Percentiles rank a stretch among this genome's conserved stretches.
Conservation (phyloP, 1,140 invertebrate genomes). For the Drosophila albomicans region DNA sequence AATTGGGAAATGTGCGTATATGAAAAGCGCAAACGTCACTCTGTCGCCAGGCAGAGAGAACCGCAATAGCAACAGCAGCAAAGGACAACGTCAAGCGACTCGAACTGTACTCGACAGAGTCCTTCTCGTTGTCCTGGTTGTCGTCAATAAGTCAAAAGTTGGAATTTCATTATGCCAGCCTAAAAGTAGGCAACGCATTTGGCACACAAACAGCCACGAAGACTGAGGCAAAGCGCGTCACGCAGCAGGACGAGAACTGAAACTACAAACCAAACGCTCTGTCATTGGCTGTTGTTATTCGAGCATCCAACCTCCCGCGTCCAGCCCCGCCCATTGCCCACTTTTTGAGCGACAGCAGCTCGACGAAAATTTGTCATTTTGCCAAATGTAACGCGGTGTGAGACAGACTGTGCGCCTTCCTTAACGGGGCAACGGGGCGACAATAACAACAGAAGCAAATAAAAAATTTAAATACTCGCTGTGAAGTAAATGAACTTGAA, state of each 20-base stretch:
- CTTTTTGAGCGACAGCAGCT: constrained; percentile 62
- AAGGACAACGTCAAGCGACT: constrained; percentile 15
- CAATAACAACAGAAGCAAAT: background rate
- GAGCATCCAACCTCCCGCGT: background rate
- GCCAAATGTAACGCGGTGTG: constrained; percentile 73
- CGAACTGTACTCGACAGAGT: constrained; percentile 39
- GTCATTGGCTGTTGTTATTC: constrained; percentile 61
- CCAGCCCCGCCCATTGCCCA: constrained; percentile 33
- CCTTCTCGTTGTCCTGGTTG: constrained; percentile 16
- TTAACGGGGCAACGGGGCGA: no score
- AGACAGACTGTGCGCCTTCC: constrained; percentile 17
- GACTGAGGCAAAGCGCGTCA: constrained; percentile 2
- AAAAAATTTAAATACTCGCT: constrained; percentile 33
- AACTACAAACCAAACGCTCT: constrained; percentile 61
- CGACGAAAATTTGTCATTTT: constrained; percentile 81
- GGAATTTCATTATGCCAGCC: constrained; percentile 83
- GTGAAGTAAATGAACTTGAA: constrained; percentile 54
- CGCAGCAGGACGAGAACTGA: constrained; percentile 30
- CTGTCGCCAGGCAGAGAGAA: constrained; percentile 40
- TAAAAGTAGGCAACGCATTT: constrained; percentile 82
- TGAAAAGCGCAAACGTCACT: constrained; percentile 54
- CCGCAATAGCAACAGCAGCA: constrained; percentile 22
- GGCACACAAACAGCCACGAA: constrained; percentile 59
- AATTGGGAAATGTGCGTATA: no score
- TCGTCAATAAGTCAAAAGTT: constrained; percentile 85